phyloP scores from a whole-genome alignment of 2,113 vertebrate genomes.

The Ptyas mucosa region DNA sequence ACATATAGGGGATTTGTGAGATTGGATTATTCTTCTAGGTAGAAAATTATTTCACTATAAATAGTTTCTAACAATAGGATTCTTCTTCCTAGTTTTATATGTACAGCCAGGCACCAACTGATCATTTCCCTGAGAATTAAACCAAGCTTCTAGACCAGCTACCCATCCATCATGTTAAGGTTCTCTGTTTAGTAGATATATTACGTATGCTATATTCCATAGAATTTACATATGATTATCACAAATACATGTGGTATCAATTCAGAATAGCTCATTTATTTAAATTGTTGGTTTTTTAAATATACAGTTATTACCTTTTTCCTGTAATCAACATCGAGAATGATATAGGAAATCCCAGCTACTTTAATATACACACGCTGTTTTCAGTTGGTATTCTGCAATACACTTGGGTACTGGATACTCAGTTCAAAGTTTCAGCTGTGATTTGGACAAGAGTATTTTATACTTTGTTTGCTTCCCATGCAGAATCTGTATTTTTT shows the following conservation, averaged over 20 bases:
- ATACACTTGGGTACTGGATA: neutral
- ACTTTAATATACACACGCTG: neutral
- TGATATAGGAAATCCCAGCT: neutral
- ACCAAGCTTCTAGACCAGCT: slow-evolving; percentile 28
- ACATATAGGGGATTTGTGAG: neutral
- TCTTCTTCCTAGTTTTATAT: neutral
- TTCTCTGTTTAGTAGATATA: slow-evolving; percentile 19
- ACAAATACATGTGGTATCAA: neutral
- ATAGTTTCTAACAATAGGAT: neutral
- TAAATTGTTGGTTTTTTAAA: neutral
- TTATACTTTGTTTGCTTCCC: slow-evolving; percentile 13
- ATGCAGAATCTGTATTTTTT: slow-evolving; percentile 20
- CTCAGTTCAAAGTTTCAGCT: neutral
- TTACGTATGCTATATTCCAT: slow-evolving; percentile 6
- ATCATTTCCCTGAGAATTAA: neutral
- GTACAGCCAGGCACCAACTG: neutral
- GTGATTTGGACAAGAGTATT: neutral
- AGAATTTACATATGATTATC: slow-evolving; percentile 23
- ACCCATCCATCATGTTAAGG: slow-evolving; percentile 33
- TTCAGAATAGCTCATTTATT: neutral
- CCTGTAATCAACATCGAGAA: neutral
- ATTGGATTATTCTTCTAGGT: neutral
- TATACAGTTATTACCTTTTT: neutral
- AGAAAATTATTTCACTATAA: neutral
- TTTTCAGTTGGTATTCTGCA: neutral